Evolutionary conservation across 2,113 vertebrate genomes (phyloP).

Genomic region (Hiodon alosoides): DNA sequence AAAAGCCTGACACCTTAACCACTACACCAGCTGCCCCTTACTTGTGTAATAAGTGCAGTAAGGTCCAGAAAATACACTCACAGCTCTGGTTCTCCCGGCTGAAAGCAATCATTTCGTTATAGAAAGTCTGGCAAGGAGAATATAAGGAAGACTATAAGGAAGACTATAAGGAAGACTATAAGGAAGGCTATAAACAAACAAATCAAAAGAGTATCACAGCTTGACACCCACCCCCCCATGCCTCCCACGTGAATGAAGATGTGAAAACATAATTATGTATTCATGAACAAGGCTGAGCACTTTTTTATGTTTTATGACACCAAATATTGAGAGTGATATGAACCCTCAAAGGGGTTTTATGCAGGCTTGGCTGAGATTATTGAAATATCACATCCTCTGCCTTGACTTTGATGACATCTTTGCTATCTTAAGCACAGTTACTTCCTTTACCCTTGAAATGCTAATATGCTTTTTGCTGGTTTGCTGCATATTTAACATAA

Average conservation of each 20-base stretch:
- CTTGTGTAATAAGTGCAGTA: too few species aligned
- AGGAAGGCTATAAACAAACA: background rate
- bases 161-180: background rate
- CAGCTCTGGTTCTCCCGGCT: too few species aligned
- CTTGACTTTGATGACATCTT: slow-evolving; percentile 8
- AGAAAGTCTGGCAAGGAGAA: too few species aligned
- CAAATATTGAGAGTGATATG: background rate
- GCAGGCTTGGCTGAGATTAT: background rate
- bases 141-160: background rate
- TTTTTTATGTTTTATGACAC: slow-evolving; percentile 10
- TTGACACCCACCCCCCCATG: background rate
- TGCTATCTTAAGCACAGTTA: background rate
- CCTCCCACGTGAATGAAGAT: background rate
- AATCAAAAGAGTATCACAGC: slow-evolving; percentile 2
- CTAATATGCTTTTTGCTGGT: background rate
- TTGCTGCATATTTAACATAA: background rate
- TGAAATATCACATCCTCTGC: slow-evolving; percentile 7
- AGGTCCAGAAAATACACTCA: too few species aligned
- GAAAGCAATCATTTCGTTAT: too few species aligned
- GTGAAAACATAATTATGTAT: slow-evolving; percentile 14
- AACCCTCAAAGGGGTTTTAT: slow-evolving; percentile 7
- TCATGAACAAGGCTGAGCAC: slow-evolving; percentile 1
- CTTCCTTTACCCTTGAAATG: background rate
- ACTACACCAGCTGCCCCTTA: too few species aligned
- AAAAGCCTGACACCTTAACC: too few species aligned